Percentiles rank a stretch among this genome's conserved stretches.
These are phyloP conservation scores for Phyto melanocephala DNA, from an alignment of 2,888 invertebrate genomes.

Conservation along the genomic window DNA sequence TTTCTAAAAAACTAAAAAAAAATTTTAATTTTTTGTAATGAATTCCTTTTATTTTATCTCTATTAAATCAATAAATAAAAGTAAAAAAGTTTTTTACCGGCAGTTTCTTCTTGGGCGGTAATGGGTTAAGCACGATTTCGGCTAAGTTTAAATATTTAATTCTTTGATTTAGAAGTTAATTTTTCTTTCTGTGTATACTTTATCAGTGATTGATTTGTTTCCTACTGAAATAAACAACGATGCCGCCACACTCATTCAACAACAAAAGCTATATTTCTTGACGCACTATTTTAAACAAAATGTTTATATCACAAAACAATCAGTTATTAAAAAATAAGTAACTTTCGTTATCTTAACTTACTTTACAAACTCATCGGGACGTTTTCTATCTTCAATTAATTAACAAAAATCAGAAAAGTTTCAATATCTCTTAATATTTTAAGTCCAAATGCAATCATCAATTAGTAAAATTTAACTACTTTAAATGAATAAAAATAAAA, in stretches of 20 bases:
- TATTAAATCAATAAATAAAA: no score
- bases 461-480: slow-evolving; percentile 33
- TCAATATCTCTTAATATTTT: slow-evolving; percentile 3
- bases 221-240: slow-evolving; percentile 2
- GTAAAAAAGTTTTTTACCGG: no score
- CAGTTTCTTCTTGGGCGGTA: no score
- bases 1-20: no score
- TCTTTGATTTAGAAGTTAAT: no score
- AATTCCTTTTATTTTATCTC: no score
- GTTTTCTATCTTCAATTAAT: neutral
- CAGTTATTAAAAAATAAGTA: slow-evolving; percentile 11
- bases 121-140: no score
- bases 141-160: no score
- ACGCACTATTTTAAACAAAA: no score
- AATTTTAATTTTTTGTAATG: no score
- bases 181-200: no score
- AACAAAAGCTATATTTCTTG: slow-evolving; percentile 1
- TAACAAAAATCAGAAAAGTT: neutral
- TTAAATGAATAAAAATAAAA: slow-evolving; percentile 14
- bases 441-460: slow-evolving; percentile 37
- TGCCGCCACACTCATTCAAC: neutral
- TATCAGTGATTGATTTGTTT: slow-evolving; percentile 52
- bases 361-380: slow-evolving; percentile 6
- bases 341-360: neutral
- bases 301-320: slow-evolving; percentile 16